Base-by-base conservation (phyloP, 2,888 invertebrate species). In the Trichopria drosophilae region DNA sequence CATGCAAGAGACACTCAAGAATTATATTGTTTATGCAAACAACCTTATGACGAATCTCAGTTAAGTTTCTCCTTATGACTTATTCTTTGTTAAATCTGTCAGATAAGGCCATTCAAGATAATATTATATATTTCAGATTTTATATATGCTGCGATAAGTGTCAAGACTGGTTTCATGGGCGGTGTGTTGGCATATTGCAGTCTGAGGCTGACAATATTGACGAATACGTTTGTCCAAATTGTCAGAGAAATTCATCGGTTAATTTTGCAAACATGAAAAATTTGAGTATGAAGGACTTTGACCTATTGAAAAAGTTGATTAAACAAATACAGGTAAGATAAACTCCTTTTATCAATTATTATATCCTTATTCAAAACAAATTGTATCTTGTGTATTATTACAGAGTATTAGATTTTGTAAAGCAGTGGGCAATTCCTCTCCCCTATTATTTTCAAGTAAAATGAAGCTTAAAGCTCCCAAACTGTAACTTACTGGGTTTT, bases 61-160 rank as follows among this genome's bases (percentile, higher is more conserved):
- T 93, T 83, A 13, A 31, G 16, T 5, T 29, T n/a, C n/a, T n/a
- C 9, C 20, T 41, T 16, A 15, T 51, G 9, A 28, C n/a, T 7
- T 28, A 3, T 28, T 39, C 16, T 42, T n/a, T 35, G 32, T n/a
- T 29, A 26, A 19, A 39, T 15, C 23, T 22, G n/a, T n/a, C n/a
- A n/a, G n/a, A n/a, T n/a, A n/a, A n/a, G n/a, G n/a, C n/a, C 26
- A 41, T 53, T 51, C 19, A 22, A 49, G 51, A 34, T 19, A 26
- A 55, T 44, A 57, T 51, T 42, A 10, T 9, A 46, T 22, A 45
- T 42, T 80, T 29, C 73, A 93, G 93, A 77, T 98, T 98, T 82
- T 99, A 98, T 77, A 96, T 99, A 69, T 97, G 96, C 73, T 99
- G 99, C 76, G 99, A 99, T 79, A 87, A 90, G 58, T 99, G 99